These are phyloP conservation scores for Epizoanthus ramosus DNA, from an alignment of 92 coral and sea anemone species.

Conservation along the genomic window DNA sequence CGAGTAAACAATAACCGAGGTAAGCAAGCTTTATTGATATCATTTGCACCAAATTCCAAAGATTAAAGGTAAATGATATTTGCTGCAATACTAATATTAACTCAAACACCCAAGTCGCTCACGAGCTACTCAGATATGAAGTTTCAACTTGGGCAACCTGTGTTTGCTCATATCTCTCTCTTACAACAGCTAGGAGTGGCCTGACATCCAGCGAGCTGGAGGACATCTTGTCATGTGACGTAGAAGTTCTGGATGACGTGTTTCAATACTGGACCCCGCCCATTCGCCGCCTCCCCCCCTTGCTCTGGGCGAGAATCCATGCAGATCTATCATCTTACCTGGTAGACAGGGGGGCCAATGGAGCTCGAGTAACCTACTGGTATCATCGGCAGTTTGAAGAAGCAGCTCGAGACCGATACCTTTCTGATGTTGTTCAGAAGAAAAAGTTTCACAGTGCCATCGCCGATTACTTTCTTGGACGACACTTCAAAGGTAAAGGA, in stretches of 20 bases:
- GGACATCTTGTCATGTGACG: slow-evolving; percentile 81
- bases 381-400: slow-evolving; percentile 85
- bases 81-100: no score
- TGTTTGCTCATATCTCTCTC: neutral
- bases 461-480: slow-evolving; percentile 82
- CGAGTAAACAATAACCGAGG: no score
- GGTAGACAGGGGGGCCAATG: slow-evolving; percentile 82
- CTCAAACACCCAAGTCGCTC: no score
- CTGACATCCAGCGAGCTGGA: slow-evolving; percentile 79
- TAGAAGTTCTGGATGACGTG: slow-evolving; percentile 75
- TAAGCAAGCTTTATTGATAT: no score
- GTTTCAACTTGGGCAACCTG: no score
- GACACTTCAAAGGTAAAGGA: slow-evolving; percentile 55
- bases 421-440: slow-evolving; percentile 68
- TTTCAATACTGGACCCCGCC: slow-evolving; percentile 96
- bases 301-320: slow-evolving; percentile 84
- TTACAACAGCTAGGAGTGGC: slow-evolving; percentile 62
- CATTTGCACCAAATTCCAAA: no score
- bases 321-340: slow-evolving; percentile 81
- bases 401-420: slow-evolving; percentile 79
- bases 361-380: slow-evolving; percentile 79
- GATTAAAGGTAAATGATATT: no score
- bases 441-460: slow-evolving; percentile 64
- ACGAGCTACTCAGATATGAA: no score
- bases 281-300: slow-evolving; percentile 86